Conservation (phyloP, 2,888 invertebrate genomes). For the Rhimphoctona megacephalus region DNA sequence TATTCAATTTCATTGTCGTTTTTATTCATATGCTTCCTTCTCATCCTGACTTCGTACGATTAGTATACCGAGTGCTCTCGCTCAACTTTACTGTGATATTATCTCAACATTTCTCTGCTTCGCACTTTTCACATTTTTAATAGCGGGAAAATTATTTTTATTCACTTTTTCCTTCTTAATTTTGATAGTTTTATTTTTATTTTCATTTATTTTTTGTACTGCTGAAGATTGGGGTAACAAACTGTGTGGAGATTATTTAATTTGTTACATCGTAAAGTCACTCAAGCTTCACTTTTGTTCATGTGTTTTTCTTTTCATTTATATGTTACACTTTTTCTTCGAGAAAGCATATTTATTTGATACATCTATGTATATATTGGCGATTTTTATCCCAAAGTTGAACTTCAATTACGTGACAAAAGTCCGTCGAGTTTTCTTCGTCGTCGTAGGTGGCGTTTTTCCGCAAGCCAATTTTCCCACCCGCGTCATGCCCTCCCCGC, state of each 20-base stretch:
- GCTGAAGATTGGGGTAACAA: not conserved
- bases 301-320: not conserved
- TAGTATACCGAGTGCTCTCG: constrained; percentile 80
- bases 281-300: not conserved
- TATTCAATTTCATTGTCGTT: constrained; percentile 31
- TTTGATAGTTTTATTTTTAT: not conserved
- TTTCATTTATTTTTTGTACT: not conserved
- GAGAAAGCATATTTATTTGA: not conserved
- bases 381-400: constrained; percentile 48
- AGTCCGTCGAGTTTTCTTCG: constrained; percentile 63
- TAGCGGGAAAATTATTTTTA: not conserved
- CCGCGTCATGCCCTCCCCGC: not conserved
- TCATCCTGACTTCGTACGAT: constrained; percentile 69
- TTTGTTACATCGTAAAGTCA: not conserved
- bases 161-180: not conserved
- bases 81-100: constrained; percentile 83
- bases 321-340: not conserved
- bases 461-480: constrained; percentile 34
- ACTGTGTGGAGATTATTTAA: not conserved
- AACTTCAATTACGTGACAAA: constrained; percentile 67
- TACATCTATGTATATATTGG: not conserved
- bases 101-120: constrained; percentile 73
- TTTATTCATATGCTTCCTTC: constrained; percentile 1
- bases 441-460: constrained; percentile 32
- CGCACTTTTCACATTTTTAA: constrained; percentile 35